Evolutionary conservation across 2,888 invertebrate species (phyloP).

Genomic region (Dasypolia templi): DNA sequence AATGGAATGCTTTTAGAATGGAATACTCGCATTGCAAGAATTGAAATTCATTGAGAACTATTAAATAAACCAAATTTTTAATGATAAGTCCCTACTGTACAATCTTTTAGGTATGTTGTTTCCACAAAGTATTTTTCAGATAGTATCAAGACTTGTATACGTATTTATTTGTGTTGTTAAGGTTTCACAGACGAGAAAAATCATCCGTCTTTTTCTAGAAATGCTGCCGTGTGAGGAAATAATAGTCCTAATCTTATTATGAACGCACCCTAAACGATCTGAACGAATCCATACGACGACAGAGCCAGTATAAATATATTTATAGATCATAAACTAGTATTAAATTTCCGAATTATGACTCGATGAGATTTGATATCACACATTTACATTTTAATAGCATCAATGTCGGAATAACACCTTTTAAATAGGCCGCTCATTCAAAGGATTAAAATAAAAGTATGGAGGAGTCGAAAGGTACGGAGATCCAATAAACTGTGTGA

Average conservation of each 20-base stretch:
- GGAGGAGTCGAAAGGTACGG: slow-evolving; percentile 37
- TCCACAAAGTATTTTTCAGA: neutral
- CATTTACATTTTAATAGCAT: slow-evolving; percentile 83
- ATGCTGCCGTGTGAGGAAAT: neutral
- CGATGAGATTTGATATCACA: slow-evolving; percentile 79
- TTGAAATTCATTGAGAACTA: neutral
- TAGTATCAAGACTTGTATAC: too few relatives aligned
- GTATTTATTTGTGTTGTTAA: neutral
- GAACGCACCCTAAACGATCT: slow-evolving; percentile 57
- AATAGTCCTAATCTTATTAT: slow-evolving; percentile 14
- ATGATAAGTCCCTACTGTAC: neutral
- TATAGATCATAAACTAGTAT: slow-evolving; percentile 80
- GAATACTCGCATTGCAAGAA: too few relatives aligned
- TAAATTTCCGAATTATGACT: slow-evolving; percentile 79
- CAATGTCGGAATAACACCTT: slow-evolving; percentile 75
- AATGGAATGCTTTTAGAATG: slow-evolving; percentile 1
- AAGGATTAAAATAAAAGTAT: slow-evolving; percentile 64
- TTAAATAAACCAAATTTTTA: neutral
- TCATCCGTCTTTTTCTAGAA: neutral
- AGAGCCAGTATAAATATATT: slow-evolving; percentile 75
- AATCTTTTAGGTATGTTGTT: neutral
- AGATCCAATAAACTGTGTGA: slow-evolving; percentile 59
- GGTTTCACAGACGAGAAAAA: neutral
- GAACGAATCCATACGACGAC: slow-evolving; percentile 68
- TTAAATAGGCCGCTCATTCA: slow-evolving; percentile 66